Percentiles rank a stretch among this genome's conserved stretches.
Conservation (phyloP, 2,113 vertebrate species). For the Sardina pilchardus region DNA sequence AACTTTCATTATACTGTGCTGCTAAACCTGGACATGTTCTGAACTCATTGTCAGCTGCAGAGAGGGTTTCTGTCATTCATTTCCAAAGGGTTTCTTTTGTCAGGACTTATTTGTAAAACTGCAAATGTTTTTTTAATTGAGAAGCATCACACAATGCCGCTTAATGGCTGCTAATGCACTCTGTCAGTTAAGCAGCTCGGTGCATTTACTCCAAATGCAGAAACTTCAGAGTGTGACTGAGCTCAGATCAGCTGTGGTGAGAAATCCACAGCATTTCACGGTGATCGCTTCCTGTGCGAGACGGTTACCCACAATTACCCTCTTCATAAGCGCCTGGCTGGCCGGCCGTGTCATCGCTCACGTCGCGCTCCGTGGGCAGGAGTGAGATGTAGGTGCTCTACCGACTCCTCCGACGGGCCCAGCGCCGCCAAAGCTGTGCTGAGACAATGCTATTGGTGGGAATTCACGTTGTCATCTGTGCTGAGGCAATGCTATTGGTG, state of each 20-base stretch:
- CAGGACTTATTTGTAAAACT: neutral
- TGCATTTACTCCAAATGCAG: neutral
- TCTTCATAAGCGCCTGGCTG: neutral
- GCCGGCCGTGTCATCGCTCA: neutral
- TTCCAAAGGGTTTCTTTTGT: neutral
- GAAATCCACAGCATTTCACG: neutral
- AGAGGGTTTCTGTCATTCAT: neutral
- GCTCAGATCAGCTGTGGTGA: neutral
- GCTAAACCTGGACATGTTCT: constrained; percentile 39
- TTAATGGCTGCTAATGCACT: neutral
- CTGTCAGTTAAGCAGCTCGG: neutral
- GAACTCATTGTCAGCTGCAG: constrained; percentile 31
- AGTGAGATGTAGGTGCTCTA: too few relatives aligned
- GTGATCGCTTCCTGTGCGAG: neutral
- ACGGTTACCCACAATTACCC: neutral
- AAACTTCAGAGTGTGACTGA: neutral
- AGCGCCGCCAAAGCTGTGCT: neutral
- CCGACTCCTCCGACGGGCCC: too few relatives aligned
- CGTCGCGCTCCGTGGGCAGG: neutral
- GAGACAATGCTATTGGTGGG: neutral
- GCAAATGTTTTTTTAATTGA: neutral
- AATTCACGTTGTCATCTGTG: neutral
- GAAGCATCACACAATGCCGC: neutral
- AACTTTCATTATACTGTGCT: constrained; percentile 53
- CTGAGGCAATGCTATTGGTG: too few relatives aligned